Percentiles rank a stretch among this genome's conserved stretches.
Conservation (phyloP, 2,113 vertebrate genomes). For the Oreotrochilus melanogaster region DNA sequence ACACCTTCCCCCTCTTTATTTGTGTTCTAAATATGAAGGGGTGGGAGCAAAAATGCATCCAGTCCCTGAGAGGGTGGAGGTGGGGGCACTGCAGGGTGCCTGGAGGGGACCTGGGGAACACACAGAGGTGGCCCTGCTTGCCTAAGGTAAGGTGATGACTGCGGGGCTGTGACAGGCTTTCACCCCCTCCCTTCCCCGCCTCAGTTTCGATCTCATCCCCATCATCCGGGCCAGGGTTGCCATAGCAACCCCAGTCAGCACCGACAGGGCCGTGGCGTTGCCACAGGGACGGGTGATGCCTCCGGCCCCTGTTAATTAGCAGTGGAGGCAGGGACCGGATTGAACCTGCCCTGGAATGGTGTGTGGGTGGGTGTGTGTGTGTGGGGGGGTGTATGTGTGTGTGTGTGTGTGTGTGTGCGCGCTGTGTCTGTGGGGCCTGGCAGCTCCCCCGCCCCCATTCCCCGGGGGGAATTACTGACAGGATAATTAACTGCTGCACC, state of each 20-base stretch:
- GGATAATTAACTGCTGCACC: not conserved
- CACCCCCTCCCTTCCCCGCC: not conserved
- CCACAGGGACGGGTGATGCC: conserved; percentile 48
- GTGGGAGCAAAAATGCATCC: not conserved
- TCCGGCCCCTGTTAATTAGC: conserved; percentile 21
- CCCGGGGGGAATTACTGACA: not conserved
- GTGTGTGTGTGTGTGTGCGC: no score
- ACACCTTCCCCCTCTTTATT: not conserved
- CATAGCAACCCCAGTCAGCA: conserved; percentile 56
- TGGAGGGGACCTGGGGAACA: not conserved
- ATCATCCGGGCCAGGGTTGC: conserved; percentile 18
- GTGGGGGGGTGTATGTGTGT: not conserved
- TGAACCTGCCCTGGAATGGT: not conserved
- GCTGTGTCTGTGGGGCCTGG: not conserved
- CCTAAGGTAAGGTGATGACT: not conserved
- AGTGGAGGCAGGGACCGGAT: not conserved
- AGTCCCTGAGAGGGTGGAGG: rapidly evolving
- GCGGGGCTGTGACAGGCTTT: not conserved
- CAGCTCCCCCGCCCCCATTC: not conserved
- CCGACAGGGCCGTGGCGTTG: conserved; percentile 8
- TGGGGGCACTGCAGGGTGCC: not conserved
- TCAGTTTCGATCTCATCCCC: not conserved
- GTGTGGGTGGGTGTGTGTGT: no score
- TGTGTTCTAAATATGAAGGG: not conserved
- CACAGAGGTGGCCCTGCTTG: not conserved